A percentile compares a stretch with the other conserved stretches of the same genome.
Conservation (phyloP, 2,888 invertebrate species). For the Siphonodentalium dalli region DNA sequence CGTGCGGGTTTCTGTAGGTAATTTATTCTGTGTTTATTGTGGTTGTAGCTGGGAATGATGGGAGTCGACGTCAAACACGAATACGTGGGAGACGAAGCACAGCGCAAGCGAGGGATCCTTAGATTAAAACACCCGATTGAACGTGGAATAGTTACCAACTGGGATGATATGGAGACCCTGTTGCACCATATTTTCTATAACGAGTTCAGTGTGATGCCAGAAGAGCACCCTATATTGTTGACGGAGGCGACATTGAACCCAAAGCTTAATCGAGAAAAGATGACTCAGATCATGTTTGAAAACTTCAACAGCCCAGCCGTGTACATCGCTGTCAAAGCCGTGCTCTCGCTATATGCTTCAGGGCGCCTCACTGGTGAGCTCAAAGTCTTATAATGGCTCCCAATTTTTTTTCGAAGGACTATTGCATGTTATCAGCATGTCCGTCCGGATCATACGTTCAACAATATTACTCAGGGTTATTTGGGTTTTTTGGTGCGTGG, state of each 20-base stretch:
- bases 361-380: not conserved
- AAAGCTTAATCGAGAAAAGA: constrained; percentile 5
- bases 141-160: constrained; percentile 7
- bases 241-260: constrained; percentile 3
- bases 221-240: not conserved
- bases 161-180: constrained; percentile 11
- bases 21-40: too few relatives aligned
- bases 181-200: constrained; percentile 4
- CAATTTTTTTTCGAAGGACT: too few relatives aligned
- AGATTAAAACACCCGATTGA: constrained; percentile 9
- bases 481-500: too few relatives aligned
- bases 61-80: too few relatives aligned
- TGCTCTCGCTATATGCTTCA: not conserved
- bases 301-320: constrained; percentile 4
- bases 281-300: constrained; percentile 12
- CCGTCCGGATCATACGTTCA: too few relatives aligned
- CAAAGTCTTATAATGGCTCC: too few relatives aligned
- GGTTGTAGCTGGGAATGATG: too few relatives aligned
- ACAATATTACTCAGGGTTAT: too few relatives aligned
- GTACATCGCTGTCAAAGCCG: not conserved
- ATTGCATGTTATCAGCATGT: too few relatives aligned
- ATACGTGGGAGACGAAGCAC: too few relatives aligned
- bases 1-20: too few relatives aligned
- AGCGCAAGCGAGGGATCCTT: too few relatives aligned
- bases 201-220: not conserved